Percentiles rank a stretch among this genome's conserved stretches.
Evolutionary conservation across 2,797 vertebrate species (phyloP).

Genomic region (Urosaurus nigricauda): DNA sequence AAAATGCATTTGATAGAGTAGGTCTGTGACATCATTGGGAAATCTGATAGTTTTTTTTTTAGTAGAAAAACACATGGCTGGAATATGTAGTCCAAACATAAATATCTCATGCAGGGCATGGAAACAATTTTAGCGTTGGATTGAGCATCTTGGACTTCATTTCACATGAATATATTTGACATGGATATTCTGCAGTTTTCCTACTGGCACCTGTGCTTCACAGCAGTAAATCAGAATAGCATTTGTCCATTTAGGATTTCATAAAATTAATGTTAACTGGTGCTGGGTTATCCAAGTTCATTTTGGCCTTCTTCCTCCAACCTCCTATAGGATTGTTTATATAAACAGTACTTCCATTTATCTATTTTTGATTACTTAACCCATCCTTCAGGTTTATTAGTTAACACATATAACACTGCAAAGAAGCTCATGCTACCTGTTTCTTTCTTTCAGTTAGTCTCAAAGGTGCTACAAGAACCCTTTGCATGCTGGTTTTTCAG

Average conservation of each 20-base stretch:
- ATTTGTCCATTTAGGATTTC: conserved; percentile 7
- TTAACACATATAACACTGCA: background rate
- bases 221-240: background rate
- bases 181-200: background rate
- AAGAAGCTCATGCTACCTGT: too few relatives aligned
- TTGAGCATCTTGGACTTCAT: fast-evolving
- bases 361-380: background rate
- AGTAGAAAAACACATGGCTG: background rate
- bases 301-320: background rate
- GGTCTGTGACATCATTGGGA: background rate
- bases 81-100: background rate
- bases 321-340: background rate
- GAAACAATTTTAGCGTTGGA: background rate
- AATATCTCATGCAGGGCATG: background rate
- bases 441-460: too few relatives aligned
- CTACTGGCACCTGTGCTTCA: background rate
- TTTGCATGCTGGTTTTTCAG: too few relatives aligned
- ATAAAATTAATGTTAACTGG: background rate
- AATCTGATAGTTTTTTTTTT: background rate
- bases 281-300: background rate
- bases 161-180: background rate
- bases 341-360: background rate
- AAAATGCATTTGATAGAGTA: background rate
- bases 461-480: too few relatives aligned
- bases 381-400: background rate